Conservation (phyloP, 2,888 invertebrate genomes). For the Microchrysa polita region DNA sequence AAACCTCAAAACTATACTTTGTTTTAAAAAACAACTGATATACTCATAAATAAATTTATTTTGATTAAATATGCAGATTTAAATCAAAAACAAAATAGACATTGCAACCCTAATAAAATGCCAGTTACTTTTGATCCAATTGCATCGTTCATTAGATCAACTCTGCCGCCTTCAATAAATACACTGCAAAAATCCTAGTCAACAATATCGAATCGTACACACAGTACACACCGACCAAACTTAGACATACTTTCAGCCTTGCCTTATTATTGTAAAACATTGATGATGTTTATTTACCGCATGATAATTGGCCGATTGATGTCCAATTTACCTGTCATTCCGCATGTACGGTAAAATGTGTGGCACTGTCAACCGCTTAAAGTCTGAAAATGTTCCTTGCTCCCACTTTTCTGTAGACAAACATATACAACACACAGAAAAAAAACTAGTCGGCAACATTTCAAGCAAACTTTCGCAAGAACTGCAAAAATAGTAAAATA, state of each 20-base stretch:
- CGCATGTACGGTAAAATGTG: conserved; percentile 38
- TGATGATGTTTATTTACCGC: conserved; percentile 41
- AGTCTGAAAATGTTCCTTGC: conserved; percentile 9
- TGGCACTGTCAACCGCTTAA: conserved; percentile 41
- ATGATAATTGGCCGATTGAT: conserved; percentile 44
- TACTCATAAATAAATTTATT: no score
- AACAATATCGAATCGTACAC: conserved; percentile 9
- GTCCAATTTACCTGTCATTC: conserved; percentile 44
- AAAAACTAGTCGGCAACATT: conserved; percentile 19
- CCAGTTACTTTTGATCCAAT: not conserved
- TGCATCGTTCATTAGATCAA: not conserved
- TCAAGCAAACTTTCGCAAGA: conserved; percentile 34
- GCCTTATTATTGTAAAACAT: conserved; percentile 9
- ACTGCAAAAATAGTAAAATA: conserved; percentile 40
- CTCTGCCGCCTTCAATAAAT: conserved; percentile 6
- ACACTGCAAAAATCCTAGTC: not conserved
- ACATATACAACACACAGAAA: no score
- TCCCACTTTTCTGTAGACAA: no score
- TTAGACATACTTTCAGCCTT: not conserved
- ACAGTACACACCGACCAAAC: not conserved
- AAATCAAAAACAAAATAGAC: no score
- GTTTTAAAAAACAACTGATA: no score
- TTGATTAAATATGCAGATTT: no score
- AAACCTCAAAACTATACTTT: no score
- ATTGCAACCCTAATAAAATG: no score